These are phyloP conservation scores for Syrphus vitripennis DNA, from an alignment of 2,888 invertebrate species.

Conservation along the genomic window DNA sequence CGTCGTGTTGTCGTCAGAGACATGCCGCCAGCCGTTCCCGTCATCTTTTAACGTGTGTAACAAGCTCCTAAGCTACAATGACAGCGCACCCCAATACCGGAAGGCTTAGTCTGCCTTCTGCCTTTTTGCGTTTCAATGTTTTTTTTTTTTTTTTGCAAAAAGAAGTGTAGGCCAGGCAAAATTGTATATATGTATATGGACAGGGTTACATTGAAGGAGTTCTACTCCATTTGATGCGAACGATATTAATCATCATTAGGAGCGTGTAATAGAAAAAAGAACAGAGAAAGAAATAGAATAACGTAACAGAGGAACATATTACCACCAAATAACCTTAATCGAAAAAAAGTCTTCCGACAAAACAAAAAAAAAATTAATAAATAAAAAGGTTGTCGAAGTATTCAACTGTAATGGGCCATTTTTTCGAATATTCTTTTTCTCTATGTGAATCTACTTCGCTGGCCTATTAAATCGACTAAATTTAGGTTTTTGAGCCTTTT, in stretches of 20 bases:
- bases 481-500: constrained; percentile 22
- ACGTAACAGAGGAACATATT: neutral
- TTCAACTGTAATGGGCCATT: constrained; percentile 58
- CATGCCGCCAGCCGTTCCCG: neutral
- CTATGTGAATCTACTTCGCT: constrained; percentile 16
- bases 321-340: constrained; percentile 25
- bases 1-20: neutral
- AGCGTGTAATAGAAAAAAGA: constrained; percentile 17
- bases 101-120: constrained; percentile 62
- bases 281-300: neutral
- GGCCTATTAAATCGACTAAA: constrained; percentile 49
- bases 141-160: neutral
- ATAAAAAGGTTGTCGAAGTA: constrained; percentile 55
- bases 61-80: constrained; percentile 38
- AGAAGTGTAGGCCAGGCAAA: constrained; percentile 8
- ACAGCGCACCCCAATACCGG: constrained; percentile 62
- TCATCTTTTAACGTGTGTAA: constrained; percentile 45
- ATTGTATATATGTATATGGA: constrained; percentile 7
- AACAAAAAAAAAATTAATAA: constrained; percentile 12
- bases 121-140: constrained; percentile 28
- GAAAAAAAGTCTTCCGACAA: constrained; percentile 32
- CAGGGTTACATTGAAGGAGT: constrained; percentile 45
- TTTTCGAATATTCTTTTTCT: constrained; percentile 18
- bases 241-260: constrained; percentile 69
- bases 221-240: constrained; percentile 69